phyloP scores from a whole-genome alignment of 2,113 vertebrate genomes.

The human (Homo sapiens) region GRCh38 chr5:67907501-67908000 shows the following conservation, averaged over 20 bases:
- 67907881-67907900: not conserved
- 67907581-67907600: not conserved
- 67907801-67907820: not conserved
- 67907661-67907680: not conserved
- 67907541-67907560: not conserved
- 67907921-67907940: not conserved
- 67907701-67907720: rapidly evolving
- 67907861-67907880: not conserved
- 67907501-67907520: not conserved
- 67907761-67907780: not conserved
- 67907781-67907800: not conserved
- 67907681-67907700: not conserved
- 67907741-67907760: too few relatives aligned
- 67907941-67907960: not conserved
- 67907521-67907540: not conserved
- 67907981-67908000: not conserved
- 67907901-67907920: not conserved
- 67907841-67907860: not conserved
- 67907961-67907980: not conserved
- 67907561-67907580: not conserved
- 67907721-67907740: not conserved
- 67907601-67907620: not conserved
- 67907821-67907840: not conserved
- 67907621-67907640: too few relatives aligned
- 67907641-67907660: too few relatives aligned